These are phyloP conservation scores for Polypedilum vanderplanki DNA, from an alignment of 1,140 invertebrate genomes.

Conservation along the genomic window DNA sequence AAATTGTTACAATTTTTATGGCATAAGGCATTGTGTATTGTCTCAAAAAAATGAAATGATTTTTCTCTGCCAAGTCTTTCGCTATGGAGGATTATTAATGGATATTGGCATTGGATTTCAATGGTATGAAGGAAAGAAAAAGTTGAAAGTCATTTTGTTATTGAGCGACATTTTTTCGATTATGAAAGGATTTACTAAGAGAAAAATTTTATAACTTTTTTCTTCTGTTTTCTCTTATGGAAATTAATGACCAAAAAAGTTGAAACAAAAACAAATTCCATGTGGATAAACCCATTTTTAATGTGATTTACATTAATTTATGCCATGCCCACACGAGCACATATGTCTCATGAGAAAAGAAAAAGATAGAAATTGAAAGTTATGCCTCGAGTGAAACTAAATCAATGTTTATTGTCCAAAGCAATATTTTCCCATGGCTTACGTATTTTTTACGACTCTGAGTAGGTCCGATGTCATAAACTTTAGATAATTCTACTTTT, in stretches of 20 bases:
- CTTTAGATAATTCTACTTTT: too few species aligned
- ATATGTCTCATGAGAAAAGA: neutral
- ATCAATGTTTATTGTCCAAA: too few species aligned
- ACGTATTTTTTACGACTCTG: too few species aligned
- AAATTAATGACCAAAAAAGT: neutral
- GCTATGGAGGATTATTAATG: slow-evolving; percentile 21
- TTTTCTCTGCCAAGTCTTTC: neutral
- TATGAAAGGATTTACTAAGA: slow-evolving; percentile 7
- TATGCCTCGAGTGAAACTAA: neutral
- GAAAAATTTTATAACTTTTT: neutral
- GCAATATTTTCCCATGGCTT: too few species aligned
- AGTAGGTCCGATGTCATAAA: too few species aligned
- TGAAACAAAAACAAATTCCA: neutral
- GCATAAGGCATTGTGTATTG: too few species aligned
- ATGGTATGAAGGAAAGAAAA: neutral
- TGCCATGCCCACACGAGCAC: neutral
- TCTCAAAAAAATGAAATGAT: too few species aligned
- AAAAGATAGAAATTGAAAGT: neutral
- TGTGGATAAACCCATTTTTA: neutral
- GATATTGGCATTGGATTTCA: slow-evolving; percentile 1
- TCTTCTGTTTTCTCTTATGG: neutral
- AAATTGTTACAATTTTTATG: too few species aligned
- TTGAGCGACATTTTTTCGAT: slow-evolving; percentile 26
- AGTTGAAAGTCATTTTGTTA: slow-evolving; percentile 20
- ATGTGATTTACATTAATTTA: neutral